Evolutionary conservation across 2,113 vertebrate species (phyloP).

Genomic region (Boulengerochromis microlepis): DNA sequence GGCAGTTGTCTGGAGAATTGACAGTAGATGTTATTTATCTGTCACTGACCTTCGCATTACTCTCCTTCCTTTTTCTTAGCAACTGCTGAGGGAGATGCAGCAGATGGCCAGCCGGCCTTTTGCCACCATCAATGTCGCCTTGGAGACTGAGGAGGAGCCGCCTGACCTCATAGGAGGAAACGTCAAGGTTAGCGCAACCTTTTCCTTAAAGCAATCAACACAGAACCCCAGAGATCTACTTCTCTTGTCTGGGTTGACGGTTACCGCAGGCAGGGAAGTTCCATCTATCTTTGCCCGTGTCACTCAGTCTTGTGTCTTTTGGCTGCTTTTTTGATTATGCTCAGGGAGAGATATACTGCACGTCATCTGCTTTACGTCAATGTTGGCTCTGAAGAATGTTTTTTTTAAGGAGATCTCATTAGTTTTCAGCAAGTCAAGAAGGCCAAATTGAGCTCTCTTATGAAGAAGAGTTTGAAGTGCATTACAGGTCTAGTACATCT

Average conservation of each 20-base stretch:
- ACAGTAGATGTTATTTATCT: not conserved
- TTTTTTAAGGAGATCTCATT: not conserved
- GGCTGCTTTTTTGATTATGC: not conserved
- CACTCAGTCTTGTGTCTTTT: not conserved
- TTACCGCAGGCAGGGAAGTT: not conserved
- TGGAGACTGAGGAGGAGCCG: conserved; percentile 97
- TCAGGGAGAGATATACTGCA: not conserved
- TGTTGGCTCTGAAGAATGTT: not conserved
- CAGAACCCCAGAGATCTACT: not conserved
- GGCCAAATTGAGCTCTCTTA: not conserved
- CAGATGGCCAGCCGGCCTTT: conserved; percentile 99
- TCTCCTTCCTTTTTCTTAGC: conserved; percentile 71
- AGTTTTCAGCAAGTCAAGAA: not conserved
- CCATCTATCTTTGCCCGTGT: not conserved
- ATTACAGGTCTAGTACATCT: not conserved
- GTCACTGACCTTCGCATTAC: conserved; percentile 22
- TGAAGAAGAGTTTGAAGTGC: not conserved
- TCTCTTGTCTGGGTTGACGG: not conserved
- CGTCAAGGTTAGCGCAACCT: conserved; percentile 84
- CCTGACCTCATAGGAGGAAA: conserved; percentile 98
- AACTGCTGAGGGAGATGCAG: conserved; percentile 99
- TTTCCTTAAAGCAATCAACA: not conserved
- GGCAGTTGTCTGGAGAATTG: not conserved
- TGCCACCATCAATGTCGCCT: conserved; percentile 96
- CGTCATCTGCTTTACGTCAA: not conserved